phyloP scores from a whole-genome alignment of 2,113 vertebrate species.

The Odontophorus gujanensis region DNA sequence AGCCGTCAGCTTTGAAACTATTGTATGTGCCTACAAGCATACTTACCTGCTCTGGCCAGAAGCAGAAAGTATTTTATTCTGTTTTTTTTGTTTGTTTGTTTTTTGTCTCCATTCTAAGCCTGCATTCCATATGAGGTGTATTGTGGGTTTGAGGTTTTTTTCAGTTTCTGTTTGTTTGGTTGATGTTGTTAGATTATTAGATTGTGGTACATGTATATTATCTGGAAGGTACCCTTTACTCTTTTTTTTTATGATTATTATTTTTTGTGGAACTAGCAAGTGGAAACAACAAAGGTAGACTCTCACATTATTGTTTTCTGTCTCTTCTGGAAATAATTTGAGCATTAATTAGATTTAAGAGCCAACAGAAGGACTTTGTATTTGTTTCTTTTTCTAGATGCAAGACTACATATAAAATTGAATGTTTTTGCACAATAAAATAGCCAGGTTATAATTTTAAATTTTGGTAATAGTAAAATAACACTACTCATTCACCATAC shows the following conservation, averaged over 20 bases:
- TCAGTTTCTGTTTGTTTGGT: background rate
- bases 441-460: background rate
- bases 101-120: background rate
- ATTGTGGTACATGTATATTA: background rate
- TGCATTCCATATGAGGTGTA: background rate
- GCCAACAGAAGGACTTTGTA: background rate
- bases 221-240: background rate
- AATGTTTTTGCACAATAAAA: background rate
- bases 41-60: background rate
- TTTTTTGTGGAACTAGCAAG: background rate
- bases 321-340: background rate
- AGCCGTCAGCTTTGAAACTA: background rate
- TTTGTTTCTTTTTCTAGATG: background rate
- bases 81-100: background rate
- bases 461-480: background rate
- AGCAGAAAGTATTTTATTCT: fast-evolving
- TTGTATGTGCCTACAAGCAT: fast-evolving
- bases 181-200: background rate
- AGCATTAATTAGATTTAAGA: background rate
- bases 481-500: background rate
- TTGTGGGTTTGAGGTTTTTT: too few relatives aligned
- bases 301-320: background rate
- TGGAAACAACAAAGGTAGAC: background rate
- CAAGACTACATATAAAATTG: background rate
- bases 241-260: background rate